Evolutionary conservation across 2,113 vertebrate species (phyloP), one percentile per base, ranked within the genome.

Genomic region (Actenoides lindsayi): DNA sequence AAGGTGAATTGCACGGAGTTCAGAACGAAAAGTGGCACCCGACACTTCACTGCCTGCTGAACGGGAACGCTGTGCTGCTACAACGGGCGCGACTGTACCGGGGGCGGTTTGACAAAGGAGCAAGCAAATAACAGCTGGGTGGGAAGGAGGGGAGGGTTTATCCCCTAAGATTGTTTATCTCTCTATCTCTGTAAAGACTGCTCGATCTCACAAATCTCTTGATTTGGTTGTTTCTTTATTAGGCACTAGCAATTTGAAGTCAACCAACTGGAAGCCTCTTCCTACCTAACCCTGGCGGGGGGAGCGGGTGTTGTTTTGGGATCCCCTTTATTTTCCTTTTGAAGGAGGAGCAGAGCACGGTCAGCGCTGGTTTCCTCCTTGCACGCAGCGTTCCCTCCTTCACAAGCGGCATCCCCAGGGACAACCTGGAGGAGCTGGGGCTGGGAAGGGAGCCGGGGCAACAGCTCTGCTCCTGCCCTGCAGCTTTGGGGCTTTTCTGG

Each of bases 251-350:
- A 8, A 13, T n/a, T 9, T 46, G 57, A 14, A 46, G 25, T 13
- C 65, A 41, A 9, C 19, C 31, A 30, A 1, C 28, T 35, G 71
- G 16, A 42, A 59, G 4, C 2, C 1, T n/a, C 48, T 23, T 50
- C n/a, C 15, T 28, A 0, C n/a, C n/a, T n/a, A n/a, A n/a, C n/a
- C 27, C 33, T 41, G 8, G 27, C 42, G 3, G 7, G 18, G 31
- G 44, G 6, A 41, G 39, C 0, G 1, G 44, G 80, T 28, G 80
- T 9, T 21, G 3, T 14, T 69, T 65, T 18, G 70, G 48, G 57
- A 11, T 21, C 31, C 11, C 16, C 56, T 5, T 5, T 5, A 0
- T 41, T 64, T 83, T 48, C 35, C 11, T 17, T 51, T 11, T 41
- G 39, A n/a, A n/a, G n/a, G n/a, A n/a, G n/a, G n/a, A n/a, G n/a